Conservation (phyloP, 2,113 vertebrate species). For the Cynopterus brachyotis region DNA sequence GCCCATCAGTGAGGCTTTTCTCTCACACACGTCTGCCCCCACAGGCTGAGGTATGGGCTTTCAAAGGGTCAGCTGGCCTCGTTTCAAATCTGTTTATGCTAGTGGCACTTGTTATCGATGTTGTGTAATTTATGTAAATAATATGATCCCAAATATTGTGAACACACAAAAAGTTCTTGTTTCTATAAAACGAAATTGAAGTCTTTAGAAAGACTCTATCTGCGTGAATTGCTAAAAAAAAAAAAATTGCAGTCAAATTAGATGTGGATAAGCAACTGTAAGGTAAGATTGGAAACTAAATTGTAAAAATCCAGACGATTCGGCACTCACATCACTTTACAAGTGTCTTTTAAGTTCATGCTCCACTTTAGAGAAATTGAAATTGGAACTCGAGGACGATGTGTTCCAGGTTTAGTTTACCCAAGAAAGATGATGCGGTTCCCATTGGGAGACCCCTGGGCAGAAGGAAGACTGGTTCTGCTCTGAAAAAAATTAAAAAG, state of each 20-base stretch:
- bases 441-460: neutral
- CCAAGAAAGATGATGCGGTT: neutral
- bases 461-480: neutral
- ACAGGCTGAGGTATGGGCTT: neutral
- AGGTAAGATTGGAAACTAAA: conserved; percentile 35
- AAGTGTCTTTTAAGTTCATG: conserved; percentile 56
- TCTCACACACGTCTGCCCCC: neutral
- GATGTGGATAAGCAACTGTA: conserved; percentile 36
- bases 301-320: conserved; percentile 35
- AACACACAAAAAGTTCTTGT: neutral
- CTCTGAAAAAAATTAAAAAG: conserved; percentile 20
- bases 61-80: neutral
- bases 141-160: conserved; percentile 20
- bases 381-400: conserved; percentile 39
- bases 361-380: conserved; percentile 68
- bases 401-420: conserved; percentile 27
- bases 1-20: neutral
- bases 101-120: neutral
- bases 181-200: conserved; percentile 37
- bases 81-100: conserved; percentile 32
- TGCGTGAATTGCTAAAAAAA: conserved; percentile 65
- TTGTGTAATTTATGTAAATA: conserved; percentile 43
- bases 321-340: neutral
- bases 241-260: conserved; percentile 46
- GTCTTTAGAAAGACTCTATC: conserved; percentile 55